These are phyloP conservation scores for Teleiodes luculella DNA, from an alignment of 2,888 invertebrate species.

Conservation along the genomic window DNA sequence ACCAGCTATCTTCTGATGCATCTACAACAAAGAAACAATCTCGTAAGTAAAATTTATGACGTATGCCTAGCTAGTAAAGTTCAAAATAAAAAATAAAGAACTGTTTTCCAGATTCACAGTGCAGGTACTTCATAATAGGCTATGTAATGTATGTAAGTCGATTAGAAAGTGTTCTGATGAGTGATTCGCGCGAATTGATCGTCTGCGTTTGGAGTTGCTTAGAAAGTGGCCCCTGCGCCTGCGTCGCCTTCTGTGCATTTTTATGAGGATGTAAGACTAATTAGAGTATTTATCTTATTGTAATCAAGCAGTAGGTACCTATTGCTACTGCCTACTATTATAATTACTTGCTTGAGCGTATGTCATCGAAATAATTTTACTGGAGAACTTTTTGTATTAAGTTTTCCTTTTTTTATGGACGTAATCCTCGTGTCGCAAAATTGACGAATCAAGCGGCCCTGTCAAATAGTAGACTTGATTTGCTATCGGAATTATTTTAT, in stretches of 20 bases:
- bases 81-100: constrained; percentile 20
- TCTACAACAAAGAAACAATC: constrained; percentile 24
- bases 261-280: constrained; percentile 57
- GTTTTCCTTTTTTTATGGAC: too few relatives aligned
- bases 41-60: constrained; percentile 5
- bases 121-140: constrained; percentile 49
- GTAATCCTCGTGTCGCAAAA: too few relatives aligned
- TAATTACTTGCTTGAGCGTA: too few relatives aligned
- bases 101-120: constrained; percentile 28
- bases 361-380: too few relatives aligned
- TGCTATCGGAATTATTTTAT: too few relatives aligned
- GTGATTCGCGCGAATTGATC: constrained; percentile 72
- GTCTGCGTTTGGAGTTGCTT: constrained; percentile 63
- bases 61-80: too few relatives aligned
- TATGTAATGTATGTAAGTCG: constrained; percentile 39
- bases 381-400: too few relatives aligned
- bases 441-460: too few relatives aligned
- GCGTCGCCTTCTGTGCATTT: constrained; percentile 50
- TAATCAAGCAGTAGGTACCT: neutral
- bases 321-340: too few relatives aligned
- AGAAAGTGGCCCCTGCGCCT: constrained; percentile 61
- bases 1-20: constrained; percentile 81
- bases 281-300: constrained; percentile 51
- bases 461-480: too few relatives aligned
- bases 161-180: constrained; percentile 59